Conservation (phyloP, 2,888 invertebrate species). For the Scaptomyza tumidula region DNA sequence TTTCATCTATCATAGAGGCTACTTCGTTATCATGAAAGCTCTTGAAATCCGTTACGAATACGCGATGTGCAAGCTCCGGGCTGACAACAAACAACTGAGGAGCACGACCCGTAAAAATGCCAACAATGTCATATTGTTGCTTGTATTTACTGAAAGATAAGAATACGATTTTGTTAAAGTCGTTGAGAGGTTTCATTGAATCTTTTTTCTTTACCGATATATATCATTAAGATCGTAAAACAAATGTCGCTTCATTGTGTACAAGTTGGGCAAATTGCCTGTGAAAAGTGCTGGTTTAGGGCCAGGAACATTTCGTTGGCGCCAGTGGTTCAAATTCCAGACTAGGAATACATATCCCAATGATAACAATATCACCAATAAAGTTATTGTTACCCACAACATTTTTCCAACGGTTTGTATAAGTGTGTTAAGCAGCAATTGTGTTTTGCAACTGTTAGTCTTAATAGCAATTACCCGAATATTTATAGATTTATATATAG, state of each 20-base stretch:
- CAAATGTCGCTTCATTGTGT: slow-evolving; percentile 69
- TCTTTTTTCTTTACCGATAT: slow-evolving; percentile 80
- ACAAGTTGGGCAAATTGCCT: slow-evolving; percentile 81
- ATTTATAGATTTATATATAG: neutral
- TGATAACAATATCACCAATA: slow-evolving; percentile 21
- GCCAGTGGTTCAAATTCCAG: slow-evolving; percentile 83
- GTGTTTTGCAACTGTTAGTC: neutral
- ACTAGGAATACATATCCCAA: slow-evolving; percentile 67
- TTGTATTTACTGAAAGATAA: slow-evolving; percentile 50
- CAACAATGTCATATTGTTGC: slow-evolving; percentile 80
- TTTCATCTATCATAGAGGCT: slow-evolving; percentile 74
- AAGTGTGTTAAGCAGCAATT: neutral
- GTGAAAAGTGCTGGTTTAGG: slow-evolving; percentile 79
- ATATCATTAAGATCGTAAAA: slow-evolving; percentile 81
- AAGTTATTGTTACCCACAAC: neutral
- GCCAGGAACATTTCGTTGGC: slow-evolving; percentile 79
- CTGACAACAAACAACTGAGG: slow-evolving; percentile 83
- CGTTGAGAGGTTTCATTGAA: too few species aligned
- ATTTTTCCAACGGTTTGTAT: neutral
- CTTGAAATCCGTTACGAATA: slow-evolving; percentile 84
- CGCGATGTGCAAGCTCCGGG: slow-evolving; percentile 79
- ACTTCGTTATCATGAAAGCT: slow-evolving; percentile 81
- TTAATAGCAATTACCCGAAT: neutral
- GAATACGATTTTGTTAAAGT: too few species aligned
- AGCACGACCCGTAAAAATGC: slow-evolving; percentile 80